Conservation (phyloP, 2,797 vertebrate species). For the Natrix natrix region DNA sequence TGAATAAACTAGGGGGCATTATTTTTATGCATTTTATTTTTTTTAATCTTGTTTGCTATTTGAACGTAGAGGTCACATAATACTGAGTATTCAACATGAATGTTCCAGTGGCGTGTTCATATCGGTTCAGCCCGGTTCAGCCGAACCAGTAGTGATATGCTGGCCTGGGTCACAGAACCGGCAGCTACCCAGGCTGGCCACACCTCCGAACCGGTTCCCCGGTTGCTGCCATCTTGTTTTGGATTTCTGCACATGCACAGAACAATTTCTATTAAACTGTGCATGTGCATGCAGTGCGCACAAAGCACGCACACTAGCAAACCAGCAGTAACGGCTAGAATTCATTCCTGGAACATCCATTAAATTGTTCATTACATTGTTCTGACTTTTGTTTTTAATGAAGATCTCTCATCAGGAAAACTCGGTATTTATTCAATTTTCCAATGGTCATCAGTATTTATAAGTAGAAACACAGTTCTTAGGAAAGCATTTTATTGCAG, state of each 20-base stretch:
- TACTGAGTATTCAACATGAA: neutral
- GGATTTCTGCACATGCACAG: too few relatives aligned
- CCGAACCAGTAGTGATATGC: too few relatives aligned
- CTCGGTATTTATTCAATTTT: neutral
- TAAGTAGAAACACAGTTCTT: neutral
- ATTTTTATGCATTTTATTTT: neutral
- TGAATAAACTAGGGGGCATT: neutral
- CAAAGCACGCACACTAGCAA: too few relatives aligned
- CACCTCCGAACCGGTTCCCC: too few relatives aligned
- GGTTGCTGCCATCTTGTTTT: too few relatives aligned
- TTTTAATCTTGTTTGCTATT: neutral
- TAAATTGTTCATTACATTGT: neutral
- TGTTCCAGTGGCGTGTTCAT: too few relatives aligned
- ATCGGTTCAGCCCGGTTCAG: too few relatives aligned
- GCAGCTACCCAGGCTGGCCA: too few relatives aligned
- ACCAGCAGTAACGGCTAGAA: too few relatives aligned
- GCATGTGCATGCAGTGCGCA: too few relatives aligned
- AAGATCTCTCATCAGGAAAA: neutral
- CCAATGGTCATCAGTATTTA: neutral
- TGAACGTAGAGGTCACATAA: neutral
- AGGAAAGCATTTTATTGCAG: neutral
- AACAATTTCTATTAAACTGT: too few relatives aligned
- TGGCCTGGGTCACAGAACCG: too few relatives aligned
- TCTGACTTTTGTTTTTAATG: neutral
- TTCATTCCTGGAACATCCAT: neutral